Percentiles rank a stretch among this genome's conserved stretches.
phyloP scores from a whole-genome alignment of 2,888 invertebrate species.

The Nephrotoma flavescens region DNA sequence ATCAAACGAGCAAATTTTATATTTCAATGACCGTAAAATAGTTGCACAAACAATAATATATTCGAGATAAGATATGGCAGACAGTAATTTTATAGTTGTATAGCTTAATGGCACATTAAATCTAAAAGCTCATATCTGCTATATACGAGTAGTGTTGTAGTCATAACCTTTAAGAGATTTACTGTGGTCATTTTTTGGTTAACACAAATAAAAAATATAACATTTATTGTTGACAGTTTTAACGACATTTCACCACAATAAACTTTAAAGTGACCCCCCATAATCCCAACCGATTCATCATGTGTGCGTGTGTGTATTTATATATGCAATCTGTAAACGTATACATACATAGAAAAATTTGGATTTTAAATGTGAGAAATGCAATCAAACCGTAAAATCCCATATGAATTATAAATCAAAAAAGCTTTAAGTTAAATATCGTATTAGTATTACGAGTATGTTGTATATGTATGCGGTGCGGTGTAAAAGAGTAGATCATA shows the following conservation, averaged over 20 bases:
- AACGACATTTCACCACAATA: background rate
- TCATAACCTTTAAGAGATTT: background rate
- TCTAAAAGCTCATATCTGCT: background rate
- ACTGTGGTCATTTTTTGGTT: background rate
- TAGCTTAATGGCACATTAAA: background rate
- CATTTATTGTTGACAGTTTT: background rate
- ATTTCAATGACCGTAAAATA: background rate
- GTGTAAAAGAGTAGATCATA: background rate
- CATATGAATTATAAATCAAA: background rate
- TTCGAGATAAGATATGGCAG: background rate
- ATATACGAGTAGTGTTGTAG: background rate
- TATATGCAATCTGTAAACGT: background rate
- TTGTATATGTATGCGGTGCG: background rate
- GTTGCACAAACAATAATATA: background rate
- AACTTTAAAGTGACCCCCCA: background rate
- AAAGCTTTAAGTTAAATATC: background rate
- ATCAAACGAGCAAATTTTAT: background rate
- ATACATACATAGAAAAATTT: background rate
- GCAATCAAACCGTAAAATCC: background rate
- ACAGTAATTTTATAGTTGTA: background rate
- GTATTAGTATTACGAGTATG: no score
- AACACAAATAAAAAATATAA: background rate
- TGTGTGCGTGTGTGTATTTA: background rate
- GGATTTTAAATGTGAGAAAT: background rate
- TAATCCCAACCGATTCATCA: background rate